Evolutionary conservation across 2,113 vertebrate species (phyloP), one percentile per base, ranked within the genome.

Genomic region (Sterrhoptilus dennistouni): DNA sequence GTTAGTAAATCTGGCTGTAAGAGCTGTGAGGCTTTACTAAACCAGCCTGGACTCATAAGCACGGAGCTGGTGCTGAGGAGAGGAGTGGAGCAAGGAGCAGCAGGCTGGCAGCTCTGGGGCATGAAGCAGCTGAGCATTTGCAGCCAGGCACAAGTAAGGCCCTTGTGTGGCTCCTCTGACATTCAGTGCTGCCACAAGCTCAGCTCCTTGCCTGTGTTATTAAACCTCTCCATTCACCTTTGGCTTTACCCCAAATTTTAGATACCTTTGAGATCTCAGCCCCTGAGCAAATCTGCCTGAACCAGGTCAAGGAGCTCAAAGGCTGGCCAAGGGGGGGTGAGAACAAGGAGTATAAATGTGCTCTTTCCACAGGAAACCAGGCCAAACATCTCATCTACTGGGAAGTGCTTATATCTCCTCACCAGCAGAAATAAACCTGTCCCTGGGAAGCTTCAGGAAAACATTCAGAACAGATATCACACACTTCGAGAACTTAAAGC

Each of bases 1-100:
- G 89, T 98, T 98, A 98, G 96, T 97, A 68, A 93, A 80, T 28
- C 52, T 77, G 78, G n/a, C 17, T 79, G 20, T 6, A 22, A 95
- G 61, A 92, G 79, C 52, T 24, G 54, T 18, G 42, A 81, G 66
- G 56, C 42, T 94, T 89, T 57, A 47, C 50, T 44, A 21, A 61
- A 38, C 21, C 24, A 38, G 49, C 29, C 69, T n/a, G 56, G 22
- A 24, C 6, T 72, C 16, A 13, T 65, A 42, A 84, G 80, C 63
- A 29, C 0, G 7, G 76, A 63, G 35, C 33, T 0, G 1, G 45
- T 8, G 5, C n/a, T 29, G 54, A 44, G 3, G 38, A 68, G 83
- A 18, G 47, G 38, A 47, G 45, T 11, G 4, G 25, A 61, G 53
- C 25, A 31, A 35, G 68, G 61, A 83, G 31, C 27, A 69, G 52